Evolutionary conservation across 2,888 invertebrate species (phyloP).

Genomic region (Epinotia ramella): DNA sequence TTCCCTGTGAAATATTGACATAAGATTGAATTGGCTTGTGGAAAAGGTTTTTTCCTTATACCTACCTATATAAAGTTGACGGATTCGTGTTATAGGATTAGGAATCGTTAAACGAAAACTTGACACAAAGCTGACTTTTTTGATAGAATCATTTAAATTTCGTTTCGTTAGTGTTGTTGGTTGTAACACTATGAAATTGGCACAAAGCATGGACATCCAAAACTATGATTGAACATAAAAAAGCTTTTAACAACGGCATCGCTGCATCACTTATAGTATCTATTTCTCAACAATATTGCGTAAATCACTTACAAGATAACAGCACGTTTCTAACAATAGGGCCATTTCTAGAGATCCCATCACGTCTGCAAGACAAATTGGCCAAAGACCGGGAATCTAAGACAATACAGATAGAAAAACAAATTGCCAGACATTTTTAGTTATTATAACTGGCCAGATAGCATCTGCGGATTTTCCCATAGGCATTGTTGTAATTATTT

Average conservation of each 20-base stretch:
- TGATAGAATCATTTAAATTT: no score
- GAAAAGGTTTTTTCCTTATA: no score
- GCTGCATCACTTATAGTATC: conserved; percentile 6
- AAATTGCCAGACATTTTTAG: conserved; percentile 44
- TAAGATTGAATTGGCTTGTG: no score
- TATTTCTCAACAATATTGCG: conserved; percentile 30
- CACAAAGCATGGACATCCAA: conserved; percentile 7
- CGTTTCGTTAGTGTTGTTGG: no score
- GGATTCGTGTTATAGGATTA: no score
- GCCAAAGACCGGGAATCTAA: conserved; percentile 41
- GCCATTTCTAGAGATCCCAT: conserved; percentile 44
- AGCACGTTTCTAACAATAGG: conserved; percentile 42
- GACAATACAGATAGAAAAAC: conserved; percentile 46
- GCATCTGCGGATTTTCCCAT: conserved; percentile 41
- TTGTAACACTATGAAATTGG: neutral
- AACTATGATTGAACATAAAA: neutral
- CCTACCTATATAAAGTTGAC: no score
- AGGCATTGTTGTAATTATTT: conserved; percentile 37
- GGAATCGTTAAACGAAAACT: no score
- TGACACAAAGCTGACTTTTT: no score
- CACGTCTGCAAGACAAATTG: conserved; percentile 41
- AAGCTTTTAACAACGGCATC: neutral
- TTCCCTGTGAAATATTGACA: no score
- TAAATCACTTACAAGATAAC: conserved; percentile 27
- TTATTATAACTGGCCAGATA: conserved; percentile 35